Evolutionary conservation across 2,113 vertebrate species (phyloP), one percentile per base, ranked within the genome.

Genomic region (Petrocephalus zakoni): DNA sequence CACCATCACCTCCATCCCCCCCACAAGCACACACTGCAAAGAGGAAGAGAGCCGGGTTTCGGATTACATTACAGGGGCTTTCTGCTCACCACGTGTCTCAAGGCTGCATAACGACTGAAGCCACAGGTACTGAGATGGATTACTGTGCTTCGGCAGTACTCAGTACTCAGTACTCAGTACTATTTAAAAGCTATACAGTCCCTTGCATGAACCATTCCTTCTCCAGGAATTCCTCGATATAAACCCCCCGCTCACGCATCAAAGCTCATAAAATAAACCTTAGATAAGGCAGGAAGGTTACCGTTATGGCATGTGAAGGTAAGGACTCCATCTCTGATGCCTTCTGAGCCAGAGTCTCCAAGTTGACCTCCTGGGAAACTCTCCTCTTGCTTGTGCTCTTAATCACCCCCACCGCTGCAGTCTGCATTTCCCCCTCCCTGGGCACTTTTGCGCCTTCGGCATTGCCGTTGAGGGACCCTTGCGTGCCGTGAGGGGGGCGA

Each of bases 341-440:
- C 93, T 99, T 98, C 91, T 99, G 98, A 46, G 98, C 98, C 83
- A 99, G 92, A 17, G 98, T 99, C 92, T 99, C 95, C 93, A 99
- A 93, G 92, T 99, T 99, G 90, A 96, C 97, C 92, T 99, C 98
- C 93, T 99, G 97, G 61, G 98, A 99, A 9, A 95, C 95, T 91
- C 97, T 96, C 11, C 97, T 96, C 84, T 96, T 96, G 94, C 0
- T n/a, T n/a, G 97, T 97, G 91, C 97, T 99, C 94, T 99, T 98
- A 91, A 99, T 99, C 85, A 99, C 97, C 0, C 97, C 96, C 61
- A 97, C 96, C 0, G 95, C 94, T 37, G 96, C 95, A 5, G 95
- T 95, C 75, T 94, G 95, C 84, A 96, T 91, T 92, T 96, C 97
- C 47, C 91, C 94, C 0, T 90, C 88, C 81, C 51, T 89, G 75